Base-by-base conservation (phyloP, 1,140 invertebrate genomes). In the Lucilia sericata region DNA sequence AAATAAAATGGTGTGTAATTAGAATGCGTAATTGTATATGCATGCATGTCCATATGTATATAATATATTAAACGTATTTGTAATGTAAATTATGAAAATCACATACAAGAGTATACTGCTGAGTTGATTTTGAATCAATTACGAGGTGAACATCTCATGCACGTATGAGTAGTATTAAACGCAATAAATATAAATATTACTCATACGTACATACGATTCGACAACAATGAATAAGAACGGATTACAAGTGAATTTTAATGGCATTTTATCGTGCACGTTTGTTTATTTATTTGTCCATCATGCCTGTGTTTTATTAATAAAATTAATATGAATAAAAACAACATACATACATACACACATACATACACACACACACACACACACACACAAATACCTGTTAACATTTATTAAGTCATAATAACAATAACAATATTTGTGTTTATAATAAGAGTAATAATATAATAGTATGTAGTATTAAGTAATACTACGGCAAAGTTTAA, bases 91-190 rank as follows among this genome's bases (percentile, higher is more conserved):
- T 42, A 42, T 42, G 42, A 42, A 7, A 42, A 7, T 42, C 42
- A 42, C 10, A 42, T 42, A 8, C 42, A 42, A 42, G 42, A 42
- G 42, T 5, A 42, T n/a, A 60, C n/a, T 17, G 55, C 14, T n/a
- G n/a, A 60, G 55, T 60, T 60, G n/a, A 60, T 60, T 60, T 60
- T n/a, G 8, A 60, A 60, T 60, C 55, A 60, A 60, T 60, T 60
- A n/a, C 13, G n/a, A 60, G 10, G 42, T 42, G 42, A 42, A 42
- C 14, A 60, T 7, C 55, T 17, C 55, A 17, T 60, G 55, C 14
- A 60, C 55, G 55, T 60, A 60, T 60, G 55, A 17, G 17, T 2
- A 17, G n/a, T 60, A 60, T 60, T 60, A 60, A n/a, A 60, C n/a
- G 55, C 14, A 60, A 60, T 14, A 60, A 60, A n/a, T n/a, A 60